Percentiles rank a stretch among this genome's conserved stretches.
These are phyloP conservation scores for Lamprologus sp. DNA, from an alignment of 2,113 vertebrate species.

Conservation along the genomic window DNA sequence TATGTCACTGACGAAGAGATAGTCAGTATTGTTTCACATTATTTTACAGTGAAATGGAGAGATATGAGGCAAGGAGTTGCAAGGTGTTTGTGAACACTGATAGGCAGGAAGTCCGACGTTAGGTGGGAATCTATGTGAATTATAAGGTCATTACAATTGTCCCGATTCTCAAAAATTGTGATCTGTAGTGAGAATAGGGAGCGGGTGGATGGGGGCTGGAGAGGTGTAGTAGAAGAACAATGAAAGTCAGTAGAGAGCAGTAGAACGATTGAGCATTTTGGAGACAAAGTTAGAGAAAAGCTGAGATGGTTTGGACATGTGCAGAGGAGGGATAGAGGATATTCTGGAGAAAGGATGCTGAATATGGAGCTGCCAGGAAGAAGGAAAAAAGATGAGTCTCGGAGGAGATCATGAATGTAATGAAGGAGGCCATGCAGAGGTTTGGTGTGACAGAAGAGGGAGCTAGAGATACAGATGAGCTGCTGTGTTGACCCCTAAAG, in stretches of 20 bases:
- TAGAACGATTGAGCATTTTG: background rate
- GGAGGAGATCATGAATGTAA: background rate
- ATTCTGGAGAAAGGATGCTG: background rate
- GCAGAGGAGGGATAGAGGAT: background rate
- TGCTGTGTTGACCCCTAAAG: background rate
- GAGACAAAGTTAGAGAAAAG: background rate
- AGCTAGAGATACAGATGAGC: background rate
- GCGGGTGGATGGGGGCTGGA: rapidly evolving
- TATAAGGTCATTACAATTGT: background rate
- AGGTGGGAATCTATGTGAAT: background rate
- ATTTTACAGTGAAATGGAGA: background rate
- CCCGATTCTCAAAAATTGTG: background rate
- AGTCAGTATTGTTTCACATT: background rate
- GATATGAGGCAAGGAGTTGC: rapidly evolving
- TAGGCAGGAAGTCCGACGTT: rapidly evolving
- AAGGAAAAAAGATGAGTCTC: background rate
- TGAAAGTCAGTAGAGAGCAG: background rate
- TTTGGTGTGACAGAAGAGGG: background rate
- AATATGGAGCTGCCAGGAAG: rapidly evolving
- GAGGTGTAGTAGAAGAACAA: background rate
- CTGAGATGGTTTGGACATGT: background rate
- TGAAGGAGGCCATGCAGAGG: background rate
- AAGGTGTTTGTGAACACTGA: background rate
- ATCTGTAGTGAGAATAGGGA: background rate
- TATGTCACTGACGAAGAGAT: background rate